Conservation (phyloP, 2,888 invertebrate species). For the Plebejus argus region DNA sequence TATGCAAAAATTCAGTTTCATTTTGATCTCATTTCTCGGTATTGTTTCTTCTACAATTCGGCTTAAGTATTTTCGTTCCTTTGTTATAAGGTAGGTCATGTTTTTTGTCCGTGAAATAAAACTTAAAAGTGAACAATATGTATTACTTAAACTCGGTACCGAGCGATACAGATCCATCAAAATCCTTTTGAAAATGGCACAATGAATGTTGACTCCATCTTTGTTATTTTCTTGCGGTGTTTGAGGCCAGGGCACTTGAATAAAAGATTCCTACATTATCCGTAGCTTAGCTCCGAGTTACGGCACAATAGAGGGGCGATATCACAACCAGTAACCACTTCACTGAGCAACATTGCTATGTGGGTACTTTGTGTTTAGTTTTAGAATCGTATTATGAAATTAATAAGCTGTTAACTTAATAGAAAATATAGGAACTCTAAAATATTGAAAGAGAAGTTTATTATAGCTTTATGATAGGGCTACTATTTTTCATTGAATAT, state of each 20-base stretch:
- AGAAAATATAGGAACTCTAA: no score
- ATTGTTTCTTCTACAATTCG: conserved; percentile 30
- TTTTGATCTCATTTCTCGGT: conserved; percentile 24
- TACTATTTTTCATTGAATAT: no score
- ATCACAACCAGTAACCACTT: conserved; percentile 68
- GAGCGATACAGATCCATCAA: conserved; percentile 61
- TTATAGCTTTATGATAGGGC: no score
- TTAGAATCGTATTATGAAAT: no score
- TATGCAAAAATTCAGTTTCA: neutral
- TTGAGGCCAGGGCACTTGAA: conserved; percentile 73
- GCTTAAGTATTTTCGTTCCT: conserved; percentile 27
- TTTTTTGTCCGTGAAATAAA: conserved; percentile 30
- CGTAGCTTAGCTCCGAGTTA: conserved; percentile 55
- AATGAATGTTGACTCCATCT: conserved; percentile 73
- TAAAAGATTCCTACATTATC: conserved; percentile 78
- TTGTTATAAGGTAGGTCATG: conserved; percentile 34
- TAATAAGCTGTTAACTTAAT: no score
- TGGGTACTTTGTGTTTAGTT: conserved; percentile 1
- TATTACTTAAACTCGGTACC: conserved; percentile 49
- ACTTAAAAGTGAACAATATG: conserved; percentile 32
- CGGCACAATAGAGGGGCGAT: conserved; percentile 69
- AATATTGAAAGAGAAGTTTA: no score
- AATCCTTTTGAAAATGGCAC: conserved; percentile 70
- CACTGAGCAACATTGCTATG: conserved; percentile 47
- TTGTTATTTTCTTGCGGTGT: conserved; percentile 72